Percentiles rank a stretch among this genome's conserved stretches.
Evolutionary conservation across 2,888 invertebrate species (phyloP).

Genomic region (Ptychoptera contaminata): DNA sequence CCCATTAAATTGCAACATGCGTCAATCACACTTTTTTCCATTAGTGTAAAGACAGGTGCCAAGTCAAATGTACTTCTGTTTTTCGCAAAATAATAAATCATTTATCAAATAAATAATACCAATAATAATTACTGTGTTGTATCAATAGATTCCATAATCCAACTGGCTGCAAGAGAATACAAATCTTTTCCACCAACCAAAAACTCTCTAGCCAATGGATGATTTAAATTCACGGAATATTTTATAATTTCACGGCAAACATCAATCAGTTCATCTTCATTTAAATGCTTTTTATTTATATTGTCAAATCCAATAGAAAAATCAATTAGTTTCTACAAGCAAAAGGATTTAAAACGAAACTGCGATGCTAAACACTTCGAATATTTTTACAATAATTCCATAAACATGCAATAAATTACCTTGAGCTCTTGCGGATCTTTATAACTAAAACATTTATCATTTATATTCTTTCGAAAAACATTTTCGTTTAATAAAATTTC

Average conservation of each 20-base stretch:
- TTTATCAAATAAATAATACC: no score
- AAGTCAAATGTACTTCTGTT: constrained; percentile 65
- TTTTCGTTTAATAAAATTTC: no score
- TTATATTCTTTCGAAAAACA: no score
- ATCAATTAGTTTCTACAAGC: no score
- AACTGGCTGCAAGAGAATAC: constrained; percentile 57
- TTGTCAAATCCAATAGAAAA: no score
- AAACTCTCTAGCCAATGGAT: constrained; percentile 63
- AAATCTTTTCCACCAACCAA: constrained; percentile 59
- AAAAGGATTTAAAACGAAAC: no score
- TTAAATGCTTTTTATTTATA: constrained; percentile 12
- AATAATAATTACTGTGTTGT: constrained; percentile 49
- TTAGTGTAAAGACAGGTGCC: constrained; percentile 60
- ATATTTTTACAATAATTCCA: no score
- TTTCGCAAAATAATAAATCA: no score
- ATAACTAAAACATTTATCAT: no score
- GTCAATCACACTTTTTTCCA: constrained; percentile 48
- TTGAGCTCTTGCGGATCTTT: no score
- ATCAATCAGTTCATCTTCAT: constrained; percentile 37
- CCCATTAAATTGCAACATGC: constrained; percentile 44
- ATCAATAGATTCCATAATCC: constrained; percentile 66
- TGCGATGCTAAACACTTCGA: no score
- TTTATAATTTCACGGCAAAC: constrained; percentile 44
- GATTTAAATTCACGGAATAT: constrained; percentile 64
- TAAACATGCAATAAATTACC: no score